These are phyloP conservation scores for Calypte anna DNA, from an alignment of 2,113 vertebrate species.

Conservation along the genomic window DNA sequence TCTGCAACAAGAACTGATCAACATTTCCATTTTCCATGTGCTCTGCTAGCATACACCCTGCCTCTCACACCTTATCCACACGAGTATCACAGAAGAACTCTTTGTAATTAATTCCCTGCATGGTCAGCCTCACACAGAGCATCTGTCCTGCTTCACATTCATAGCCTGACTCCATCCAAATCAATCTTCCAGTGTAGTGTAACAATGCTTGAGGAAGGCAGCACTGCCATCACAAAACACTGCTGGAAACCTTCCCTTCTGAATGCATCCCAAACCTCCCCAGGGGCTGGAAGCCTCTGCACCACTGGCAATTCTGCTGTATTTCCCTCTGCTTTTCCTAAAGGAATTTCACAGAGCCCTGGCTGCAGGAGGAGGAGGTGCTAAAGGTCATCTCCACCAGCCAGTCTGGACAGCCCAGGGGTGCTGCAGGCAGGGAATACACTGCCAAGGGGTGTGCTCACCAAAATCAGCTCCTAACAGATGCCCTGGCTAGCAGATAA, in stretches of 20 bases:
- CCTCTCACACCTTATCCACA: neutral
- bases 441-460: neutral
- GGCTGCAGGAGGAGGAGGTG: neutral
- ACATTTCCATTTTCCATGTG: slow-evolving; percentile 84
- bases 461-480: neutral
- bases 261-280: neutral
- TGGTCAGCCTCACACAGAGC: neutral
- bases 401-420: neutral
- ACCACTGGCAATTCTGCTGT: neutral
- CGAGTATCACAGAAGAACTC: neutral
- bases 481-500: neutral
- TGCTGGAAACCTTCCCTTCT: neutral
- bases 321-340: neutral
- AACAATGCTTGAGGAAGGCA: neutral
- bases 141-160: neutral
- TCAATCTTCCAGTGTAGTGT: neutral
- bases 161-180: neutral
- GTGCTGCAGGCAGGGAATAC: neutral
- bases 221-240: neutral
- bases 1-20: slow-evolving; percentile 82
- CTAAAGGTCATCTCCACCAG: neutral
- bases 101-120: neutral
- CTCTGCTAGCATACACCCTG: slow-evolving; percentile 73
- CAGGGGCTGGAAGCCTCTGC: neutral
- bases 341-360: neutral